Base-by-base conservation (phyloP, 2,113 vertebrate genomes). In the Hydropotes inermis region DNA sequence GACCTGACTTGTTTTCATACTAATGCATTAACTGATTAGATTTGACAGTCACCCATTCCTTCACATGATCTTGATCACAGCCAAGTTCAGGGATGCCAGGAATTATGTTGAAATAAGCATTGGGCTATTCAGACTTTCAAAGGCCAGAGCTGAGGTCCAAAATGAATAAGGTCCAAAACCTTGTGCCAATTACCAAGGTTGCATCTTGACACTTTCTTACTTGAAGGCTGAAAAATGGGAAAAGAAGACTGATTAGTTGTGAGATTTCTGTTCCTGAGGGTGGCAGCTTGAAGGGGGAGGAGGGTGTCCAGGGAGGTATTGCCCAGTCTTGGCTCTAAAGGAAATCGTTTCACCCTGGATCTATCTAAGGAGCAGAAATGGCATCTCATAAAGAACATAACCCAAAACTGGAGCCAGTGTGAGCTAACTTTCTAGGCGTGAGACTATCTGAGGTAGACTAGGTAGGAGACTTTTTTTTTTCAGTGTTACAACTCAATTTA, bases 1-100 rank as follows among this genome's bases (percentile, higher is more conserved):
- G 43, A 55, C 33, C 25, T 79, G 60, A 11, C 21, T 96, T 96
- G 15, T 87, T 93, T 55, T 95, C 76, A 96, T 81, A 45, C 67
- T 67, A 9, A 61, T n/a, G 57, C 16, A 94, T 87, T 94, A 64
- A 55, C 70, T 90, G 47, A 82, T 81, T 85, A 27, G 9, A 61
- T 61, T 33, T 94, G 45, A 97, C 43, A 93, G 91, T 94, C 15
- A 90, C 58, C 9, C 85, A 91, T 74, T 96, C n/a, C 25, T 93
- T 95, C 86, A 54, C 19, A 76, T 47, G 74, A 83, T 79, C 81
- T 70, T 87, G 61, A 89, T 58, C 61, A 94, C 36, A 94, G n/a
- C 21, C 92, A 95, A 70, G 30, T 74, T 91, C 36, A 61, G 16
- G 28, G 39, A 94, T 87, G 57, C 39, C 81, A 91, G 76, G 21